Conservation (phyloP, 2,113 vertebrate species). For the Platysternon megacephalum region DNA sequence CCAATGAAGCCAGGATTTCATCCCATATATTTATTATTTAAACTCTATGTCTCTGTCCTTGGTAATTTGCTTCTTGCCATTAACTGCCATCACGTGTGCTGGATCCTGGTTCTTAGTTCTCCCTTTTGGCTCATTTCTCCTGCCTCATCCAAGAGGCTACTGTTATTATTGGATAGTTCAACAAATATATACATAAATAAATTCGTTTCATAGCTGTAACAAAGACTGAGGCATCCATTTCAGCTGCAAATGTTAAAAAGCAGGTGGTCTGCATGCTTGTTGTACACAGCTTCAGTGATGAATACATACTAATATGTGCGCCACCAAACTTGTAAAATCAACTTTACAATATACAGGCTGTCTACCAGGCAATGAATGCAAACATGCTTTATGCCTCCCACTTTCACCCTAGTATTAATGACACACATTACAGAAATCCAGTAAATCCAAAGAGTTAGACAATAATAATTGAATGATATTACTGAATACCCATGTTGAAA, state of each 20-base stretch:
- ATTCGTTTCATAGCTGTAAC: background rate
- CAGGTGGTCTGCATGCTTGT: background rate
- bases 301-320: background rate
- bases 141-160: background rate
- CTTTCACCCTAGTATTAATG: background rate
- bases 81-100: background rate
- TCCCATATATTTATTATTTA: conserved; percentile 17
- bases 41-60: conserved; percentile 4
- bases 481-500: background rate
- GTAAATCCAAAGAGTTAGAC: background rate
- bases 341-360: background rate
- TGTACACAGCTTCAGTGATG: background rate
- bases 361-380: background rate
- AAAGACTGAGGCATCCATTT: background rate
- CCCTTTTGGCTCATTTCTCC: background rate
- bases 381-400: background rate
- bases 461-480: background rate
- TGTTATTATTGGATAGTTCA: background rate
- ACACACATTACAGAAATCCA: background rate
- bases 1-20: background rate
- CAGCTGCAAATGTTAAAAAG: background rate
- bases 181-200: background rate
- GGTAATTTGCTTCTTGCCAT: background rate
- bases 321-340: background rate
- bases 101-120: background rate